Conservation (phyloP, 2,113 vertebrate genomes). For the Semnornis frantzii region DNA sequence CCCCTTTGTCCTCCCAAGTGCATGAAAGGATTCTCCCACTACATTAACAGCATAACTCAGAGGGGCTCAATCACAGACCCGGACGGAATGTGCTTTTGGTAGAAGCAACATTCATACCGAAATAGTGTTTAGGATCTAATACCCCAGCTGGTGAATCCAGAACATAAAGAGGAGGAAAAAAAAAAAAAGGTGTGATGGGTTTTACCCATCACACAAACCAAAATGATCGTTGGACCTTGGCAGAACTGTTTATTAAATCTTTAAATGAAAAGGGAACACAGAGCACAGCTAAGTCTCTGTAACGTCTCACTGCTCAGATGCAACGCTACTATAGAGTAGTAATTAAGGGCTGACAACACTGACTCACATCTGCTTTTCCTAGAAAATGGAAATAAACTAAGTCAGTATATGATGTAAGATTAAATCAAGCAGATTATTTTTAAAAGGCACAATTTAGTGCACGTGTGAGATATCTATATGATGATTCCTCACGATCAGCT, state of each 20-base stretch:
- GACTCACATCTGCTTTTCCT: constrained; percentile 12
- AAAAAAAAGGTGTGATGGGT: rapidly evolving
- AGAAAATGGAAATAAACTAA: neutral
- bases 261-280: neutral
- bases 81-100: no score
- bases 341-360: constrained; percentile 1
- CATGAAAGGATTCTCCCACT: neutral
- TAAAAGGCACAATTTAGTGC: neutral
- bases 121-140: neutral
- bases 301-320: neutral
- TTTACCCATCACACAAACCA: neutral
- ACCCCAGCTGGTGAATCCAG: neutral
- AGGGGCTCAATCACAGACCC: rapidly evolving
- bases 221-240: neutral
- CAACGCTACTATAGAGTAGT: neutral
- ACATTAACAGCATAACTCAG: neutral
- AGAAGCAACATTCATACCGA: neutral
- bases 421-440: neutral
- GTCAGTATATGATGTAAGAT: neutral
- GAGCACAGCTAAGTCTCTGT: neutral
- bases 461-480: neutral
- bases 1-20: neutral
- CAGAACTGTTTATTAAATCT: neutral
- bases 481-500: neutral
- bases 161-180: neutral